These are phyloP conservation scores for Rissa tridactyla DNA, from an alignment of 2,113 vertebrate genomes.

Conservation along the genomic window DNA sequence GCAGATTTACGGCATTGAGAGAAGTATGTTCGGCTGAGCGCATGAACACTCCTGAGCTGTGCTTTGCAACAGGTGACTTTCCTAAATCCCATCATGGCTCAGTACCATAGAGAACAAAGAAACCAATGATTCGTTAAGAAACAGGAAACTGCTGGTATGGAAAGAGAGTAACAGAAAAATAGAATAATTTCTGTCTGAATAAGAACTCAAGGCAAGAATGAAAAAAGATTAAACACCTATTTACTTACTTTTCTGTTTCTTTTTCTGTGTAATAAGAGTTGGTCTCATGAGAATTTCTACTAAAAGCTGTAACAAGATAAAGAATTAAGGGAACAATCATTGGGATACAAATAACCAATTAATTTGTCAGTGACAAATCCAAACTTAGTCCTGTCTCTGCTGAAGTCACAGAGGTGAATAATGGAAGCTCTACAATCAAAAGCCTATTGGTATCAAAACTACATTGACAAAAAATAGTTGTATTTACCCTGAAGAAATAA, in stretches of 20 bases:
- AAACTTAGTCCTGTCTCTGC: not conserved
- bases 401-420: not conserved
- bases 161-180: not conserved
- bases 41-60: not conserved
- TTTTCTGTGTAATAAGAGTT: conserved; percentile 92
- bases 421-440: not conserved
- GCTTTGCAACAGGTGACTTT: not conserved
- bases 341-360: not conserved
- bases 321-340: not conserved
- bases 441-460: not conserved
- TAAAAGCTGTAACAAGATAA: conserved; percentile 82
- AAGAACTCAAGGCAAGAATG: not conserved
- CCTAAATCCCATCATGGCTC: not conserved
- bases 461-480: not conserved
- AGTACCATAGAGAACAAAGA: not conserved
- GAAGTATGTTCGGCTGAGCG: not conserved
- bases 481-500: not conserved
- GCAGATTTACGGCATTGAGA: not conserved
- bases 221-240: not conserved
- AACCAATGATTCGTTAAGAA: not conserved
- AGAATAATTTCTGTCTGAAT: not conserved
- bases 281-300: conserved; percentile 98
- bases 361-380: not conserved
- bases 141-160: not conserved
- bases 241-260: conserved; percentile 91